Evolutionary conservation across 2,888 invertebrate genomes (phyloP), one percentile per base, ranked within the genome.

Genomic region (Rotaria macrura): DNA sequence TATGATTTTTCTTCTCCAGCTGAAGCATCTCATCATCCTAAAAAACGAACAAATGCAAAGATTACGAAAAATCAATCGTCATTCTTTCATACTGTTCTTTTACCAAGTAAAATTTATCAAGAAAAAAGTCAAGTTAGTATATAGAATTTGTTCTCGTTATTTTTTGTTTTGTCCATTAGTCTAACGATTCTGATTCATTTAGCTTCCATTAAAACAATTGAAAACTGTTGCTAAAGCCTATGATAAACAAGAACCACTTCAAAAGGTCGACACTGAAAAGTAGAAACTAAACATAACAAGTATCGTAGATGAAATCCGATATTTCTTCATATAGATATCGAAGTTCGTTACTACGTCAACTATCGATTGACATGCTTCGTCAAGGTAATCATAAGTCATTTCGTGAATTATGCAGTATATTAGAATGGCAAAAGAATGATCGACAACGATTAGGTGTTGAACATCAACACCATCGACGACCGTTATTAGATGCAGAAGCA

Each of bases 291-390:
- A n/a, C 52, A 47, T 14, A 52, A 49, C 72, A 47, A 52, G 17
- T 52, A 17, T 17, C 20, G 1, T 17, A 52, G 5, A 10, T 47
- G n/a, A n/a, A n/a, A n/a, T 47, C 10, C 10, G 5, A 10, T 65
- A 6, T 52, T 54, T 38, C 17, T 2, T 40, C 25, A 57, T 29
- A 52, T 57, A 85, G 85, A 43, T 49, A 84, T 40, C 84, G 84
- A 55, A 85, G 52, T 65, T 47, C 84, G 40, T 85, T 85, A 23
- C 57, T 84, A 72, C 84, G 84, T 52, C 72, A 85, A 72, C 29
- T 85, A n/a, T 84, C 84, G 2, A 52, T 85, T 29, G 85, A 85
- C 52, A 85, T 85, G 85, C 85, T 85, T 40, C 74, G 54, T 40
- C 72, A 84, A 49, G 85, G 85, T 47, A 84, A 54, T 79, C 85